Evolutionary conservation across 2,888 invertebrate species (phyloP).

Genomic region (Mimachlamys varia): DNA sequence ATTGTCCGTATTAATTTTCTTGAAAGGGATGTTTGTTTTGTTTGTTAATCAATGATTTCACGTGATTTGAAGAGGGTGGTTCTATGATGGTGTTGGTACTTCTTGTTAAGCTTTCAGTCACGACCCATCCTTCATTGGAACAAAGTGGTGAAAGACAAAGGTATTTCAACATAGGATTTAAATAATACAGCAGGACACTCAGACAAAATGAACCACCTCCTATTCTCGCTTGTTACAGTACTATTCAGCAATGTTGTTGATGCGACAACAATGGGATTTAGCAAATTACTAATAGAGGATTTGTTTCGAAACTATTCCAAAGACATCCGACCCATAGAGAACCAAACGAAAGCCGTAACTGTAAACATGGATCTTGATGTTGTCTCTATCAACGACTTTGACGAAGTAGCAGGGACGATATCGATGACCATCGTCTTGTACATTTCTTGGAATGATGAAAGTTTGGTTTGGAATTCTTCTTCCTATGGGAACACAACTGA

Average conservation of each 20-base stretch:
- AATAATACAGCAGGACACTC: neutral
- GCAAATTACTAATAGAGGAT: neutral
- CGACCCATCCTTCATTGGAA: too few relatives aligned
- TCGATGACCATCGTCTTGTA: neutral
- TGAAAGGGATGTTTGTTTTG: too few relatives aligned
- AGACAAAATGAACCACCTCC: neutral
- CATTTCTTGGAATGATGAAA: neutral
- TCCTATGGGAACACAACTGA: neutral
- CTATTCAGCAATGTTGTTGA: neutral
- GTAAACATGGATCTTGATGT: neutral
- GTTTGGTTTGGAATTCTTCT: neutral
- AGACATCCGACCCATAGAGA: neutral
- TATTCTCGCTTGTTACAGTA: neutral
- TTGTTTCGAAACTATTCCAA: conserved; percentile 4
- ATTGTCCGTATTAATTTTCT: too few relatives aligned
- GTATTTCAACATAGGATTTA: neutral
- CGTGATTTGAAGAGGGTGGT: too few relatives aligned
- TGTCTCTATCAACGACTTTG: neutral
- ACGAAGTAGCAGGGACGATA: conserved; percentile 7
- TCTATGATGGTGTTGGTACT: too few relatives aligned
- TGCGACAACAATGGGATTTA: neutral
- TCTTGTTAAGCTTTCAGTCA: too few relatives aligned
- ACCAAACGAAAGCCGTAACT: neutral
- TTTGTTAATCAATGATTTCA: too few relatives aligned
- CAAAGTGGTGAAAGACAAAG: neutral